Evolutionary conservation across 1,140 invertebrate species (phyloP), one percentile per base, ranked within the genome.

Genomic region (Cepaea nemoralis): DNA sequence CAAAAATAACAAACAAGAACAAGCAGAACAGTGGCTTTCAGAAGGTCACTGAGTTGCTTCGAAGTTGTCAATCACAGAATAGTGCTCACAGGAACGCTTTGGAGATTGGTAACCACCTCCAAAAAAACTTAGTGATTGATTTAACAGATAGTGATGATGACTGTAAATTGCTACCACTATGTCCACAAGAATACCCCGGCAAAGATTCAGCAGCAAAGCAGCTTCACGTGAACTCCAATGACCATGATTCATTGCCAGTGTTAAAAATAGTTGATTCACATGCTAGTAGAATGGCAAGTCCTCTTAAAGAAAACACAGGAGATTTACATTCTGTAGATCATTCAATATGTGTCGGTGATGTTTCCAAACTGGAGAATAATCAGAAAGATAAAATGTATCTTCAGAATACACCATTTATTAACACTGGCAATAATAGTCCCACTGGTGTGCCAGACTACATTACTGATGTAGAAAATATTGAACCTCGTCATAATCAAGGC

Each of bases 1-100:
- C 71, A 22, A 39, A 74, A n/a, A 74, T 74, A 74, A 31, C 71
- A 27, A 50, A 40, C 8, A 16, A 74, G 40, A 48, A 16, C 22
- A 74, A 74, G 27, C 24, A 10, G 8, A 19, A 10, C 12, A 10
- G 1, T 1, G 22, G 12, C 5, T 6, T 12, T 48, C 37, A 74
- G 16, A 27, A n/a, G 27, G 71, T 1, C 39, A 27, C 19, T 48
- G 39, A 74, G 6, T 35, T 24, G 2, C 37, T 70, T 10, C n/a
- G 16, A 2, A 10, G 5, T 8, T 2, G 0, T 40, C 69, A 70
- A 22, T 5, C 10, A 40, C 35, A 70, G 24, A 39, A 69, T 5
- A 35, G 27, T 5, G 3, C 5, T 33, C 35, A 39, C 37, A n/a
- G 19, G 6, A 1, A 31, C 16, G 22, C n/a, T 22, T 40, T 70